Conservation (phyloP, 2,797 vertebrate genomes). For the Enteromius mattozi region DNA sequence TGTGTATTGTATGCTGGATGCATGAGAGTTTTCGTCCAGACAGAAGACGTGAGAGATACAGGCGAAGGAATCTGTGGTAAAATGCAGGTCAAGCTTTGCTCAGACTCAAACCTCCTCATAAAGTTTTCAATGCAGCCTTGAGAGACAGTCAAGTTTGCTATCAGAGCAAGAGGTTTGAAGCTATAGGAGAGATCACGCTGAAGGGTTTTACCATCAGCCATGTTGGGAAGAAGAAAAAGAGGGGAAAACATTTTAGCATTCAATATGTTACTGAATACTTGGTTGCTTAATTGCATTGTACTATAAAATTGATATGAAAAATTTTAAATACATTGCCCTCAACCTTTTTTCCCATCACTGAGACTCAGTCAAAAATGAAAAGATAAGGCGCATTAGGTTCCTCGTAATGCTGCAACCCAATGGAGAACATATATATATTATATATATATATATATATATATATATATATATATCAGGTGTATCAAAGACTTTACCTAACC, state of each 20-base stretch:
- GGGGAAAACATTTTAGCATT: neutral
- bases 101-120: slow-evolving; percentile 20
- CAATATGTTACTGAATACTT: slow-evolving; percentile 1
- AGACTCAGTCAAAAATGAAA: neutral
- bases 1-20: neutral
- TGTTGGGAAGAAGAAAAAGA: neutral
- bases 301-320: neutral
- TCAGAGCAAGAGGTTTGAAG: neutral
- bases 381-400: neutral
- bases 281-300: neutral
- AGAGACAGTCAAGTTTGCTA: slow-evolving; percentile 34
- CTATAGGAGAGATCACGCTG: neutral
- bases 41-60: neutral
- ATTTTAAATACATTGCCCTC: neutral
- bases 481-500: neutral
- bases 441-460: no score
- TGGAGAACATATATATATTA: neutral
- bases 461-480: neutral
- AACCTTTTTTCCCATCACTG: slow-evolving; percentile 4
- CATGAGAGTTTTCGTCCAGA: neutral
- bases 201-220: slow-evolving; percentile 8
- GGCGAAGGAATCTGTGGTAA: neutral
- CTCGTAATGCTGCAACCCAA: neutral
- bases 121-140: slow-evolving; percentile 37
- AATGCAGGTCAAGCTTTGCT: slow-evolving; percentile 26